A percentile compares a stretch with the other conserved stretches of the same genome.
phyloP scores from a whole-genome alignment of 2,113 vertebrate species.

The Myanophis thanlyinensis region DNA sequence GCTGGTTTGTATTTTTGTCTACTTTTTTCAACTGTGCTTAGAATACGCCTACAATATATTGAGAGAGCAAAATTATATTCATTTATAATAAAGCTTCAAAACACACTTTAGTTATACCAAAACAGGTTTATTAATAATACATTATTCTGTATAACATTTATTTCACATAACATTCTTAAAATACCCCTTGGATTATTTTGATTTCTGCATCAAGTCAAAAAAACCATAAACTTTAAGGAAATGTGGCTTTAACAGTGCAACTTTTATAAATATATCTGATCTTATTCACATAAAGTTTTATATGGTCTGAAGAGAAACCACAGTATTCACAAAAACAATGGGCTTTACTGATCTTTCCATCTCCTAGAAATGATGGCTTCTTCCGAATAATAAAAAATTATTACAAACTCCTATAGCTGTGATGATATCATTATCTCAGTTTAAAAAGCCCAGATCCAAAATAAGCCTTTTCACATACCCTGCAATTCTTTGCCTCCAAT shows the following conservation, averaged over 20 bases:
- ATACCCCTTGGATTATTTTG: background rate
- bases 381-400: background rate
- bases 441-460: background rate
- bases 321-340: background rate
- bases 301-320: background rate
- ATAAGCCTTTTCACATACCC: conserved; percentile 73
- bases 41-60: conserved; percentile 71
- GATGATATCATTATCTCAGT: background rate
- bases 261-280: background rate
- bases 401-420: background rate
- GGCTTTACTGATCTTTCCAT: background rate
- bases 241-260: background rate
- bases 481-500: conserved; percentile 90
- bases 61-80: conserved; percentile 25
- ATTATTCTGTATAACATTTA: background rate
- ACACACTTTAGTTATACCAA: conserved; percentile 26
- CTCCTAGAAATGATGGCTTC: background rate
- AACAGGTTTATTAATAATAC: background rate
- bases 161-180: background rate
- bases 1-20: conserved; percentile 97
- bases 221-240: background rate
- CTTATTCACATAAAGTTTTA: background rate
- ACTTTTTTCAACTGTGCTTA: conserved; percentile 87
- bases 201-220: background rate
- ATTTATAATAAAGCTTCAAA: conserved; percentile 18